Evolutionary conservation across 2,888 invertebrate species (phyloP).

Genomic region (Cosmorhoe ocellata): DNA sequence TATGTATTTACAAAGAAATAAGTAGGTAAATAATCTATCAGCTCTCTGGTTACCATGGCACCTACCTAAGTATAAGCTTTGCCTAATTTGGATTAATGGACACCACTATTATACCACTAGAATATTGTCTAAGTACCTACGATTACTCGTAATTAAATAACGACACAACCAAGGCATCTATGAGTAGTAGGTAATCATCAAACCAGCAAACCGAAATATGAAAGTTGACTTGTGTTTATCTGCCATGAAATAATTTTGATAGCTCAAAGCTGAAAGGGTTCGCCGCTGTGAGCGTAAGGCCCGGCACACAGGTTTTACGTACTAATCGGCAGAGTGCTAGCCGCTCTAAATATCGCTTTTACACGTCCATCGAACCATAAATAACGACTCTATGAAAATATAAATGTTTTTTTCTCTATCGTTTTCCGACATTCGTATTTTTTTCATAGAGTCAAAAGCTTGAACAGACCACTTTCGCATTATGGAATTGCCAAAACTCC

Average conservation of each 20-base stretch:
- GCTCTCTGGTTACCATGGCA: too few species aligned
- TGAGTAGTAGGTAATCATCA: constrained; percentile 46
- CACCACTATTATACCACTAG: too few species aligned
- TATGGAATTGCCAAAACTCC: constrained; percentile 83
- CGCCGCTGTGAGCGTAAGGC: constrained; percentile 57
- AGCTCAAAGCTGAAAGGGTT: constrained; percentile 77
- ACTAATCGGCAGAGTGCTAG: constrained; percentile 80
- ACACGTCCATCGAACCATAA: constrained; percentile 78
- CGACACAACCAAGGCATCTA: too few species aligned
- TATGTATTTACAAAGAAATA: too few species aligned
- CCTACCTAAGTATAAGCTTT: too few species aligned
- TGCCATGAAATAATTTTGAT: constrained; percentile 72
- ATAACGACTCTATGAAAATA: constrained; percentile 81
- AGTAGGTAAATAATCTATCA: too few species aligned
- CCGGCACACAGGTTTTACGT: constrained; percentile 56
- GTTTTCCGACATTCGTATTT: constrained; percentile 77
- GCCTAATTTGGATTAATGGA: too few species aligned
- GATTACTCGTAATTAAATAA: too few species aligned
- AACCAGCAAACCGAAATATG: constrained; percentile 39
- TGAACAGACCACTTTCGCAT: constrained; percentile 83
- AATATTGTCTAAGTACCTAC: too few species aligned
- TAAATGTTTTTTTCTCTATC: constrained; percentile 81
- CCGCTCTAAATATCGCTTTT: constrained; percentile 79
- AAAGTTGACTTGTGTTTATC: constrained; percentile 53
- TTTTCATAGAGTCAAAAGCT: constrained; percentile 83